Evolutionary conservation across 2,888 invertebrate genomes (phyloP).

Genomic region (Ephialtes manifestator): DNA sequence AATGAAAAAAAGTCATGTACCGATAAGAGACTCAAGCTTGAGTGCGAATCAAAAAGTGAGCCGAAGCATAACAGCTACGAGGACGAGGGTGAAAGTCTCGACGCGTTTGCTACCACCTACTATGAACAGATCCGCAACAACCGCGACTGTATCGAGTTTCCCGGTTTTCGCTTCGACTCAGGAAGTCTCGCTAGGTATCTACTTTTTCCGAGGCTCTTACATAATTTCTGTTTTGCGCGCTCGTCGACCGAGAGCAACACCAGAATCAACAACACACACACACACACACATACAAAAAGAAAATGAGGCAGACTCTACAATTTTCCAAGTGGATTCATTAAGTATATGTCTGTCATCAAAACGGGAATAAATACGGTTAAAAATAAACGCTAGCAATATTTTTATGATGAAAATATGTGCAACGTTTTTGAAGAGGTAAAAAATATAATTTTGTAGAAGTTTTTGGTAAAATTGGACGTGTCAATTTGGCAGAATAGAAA

Average conservation of each 20-base stretch:
- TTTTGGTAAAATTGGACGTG: no score
- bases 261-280: background rate
- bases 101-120: constrained; percentile 14
- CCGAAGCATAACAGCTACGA: background rate
- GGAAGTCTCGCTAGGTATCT: constrained; percentile 55
- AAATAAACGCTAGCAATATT: background rate
- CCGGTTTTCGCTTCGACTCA: constrained; percentile 68
- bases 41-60: constrained; percentile 21
- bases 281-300: background rate
- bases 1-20: background rate
- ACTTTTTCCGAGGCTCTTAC: constrained; percentile 33
- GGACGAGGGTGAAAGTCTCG: constrained; percentile 58
- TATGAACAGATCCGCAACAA: constrained; percentile 32
- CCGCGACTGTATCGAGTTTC: constrained; percentile 66
- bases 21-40: background rate
- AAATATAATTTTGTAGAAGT: no score
- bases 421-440: no score
- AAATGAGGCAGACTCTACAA: background rate
- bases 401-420: no score
- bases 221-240: constrained; percentile 14
- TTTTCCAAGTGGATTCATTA: constrained; percentile 4
- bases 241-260: constrained; percentile 3
- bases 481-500: no score
- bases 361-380: background rate
- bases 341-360: background rate